Evolutionary conservation across 2,888 invertebrate genomes (phyloP).

Genomic region (Brachyptera risi): DNA sequence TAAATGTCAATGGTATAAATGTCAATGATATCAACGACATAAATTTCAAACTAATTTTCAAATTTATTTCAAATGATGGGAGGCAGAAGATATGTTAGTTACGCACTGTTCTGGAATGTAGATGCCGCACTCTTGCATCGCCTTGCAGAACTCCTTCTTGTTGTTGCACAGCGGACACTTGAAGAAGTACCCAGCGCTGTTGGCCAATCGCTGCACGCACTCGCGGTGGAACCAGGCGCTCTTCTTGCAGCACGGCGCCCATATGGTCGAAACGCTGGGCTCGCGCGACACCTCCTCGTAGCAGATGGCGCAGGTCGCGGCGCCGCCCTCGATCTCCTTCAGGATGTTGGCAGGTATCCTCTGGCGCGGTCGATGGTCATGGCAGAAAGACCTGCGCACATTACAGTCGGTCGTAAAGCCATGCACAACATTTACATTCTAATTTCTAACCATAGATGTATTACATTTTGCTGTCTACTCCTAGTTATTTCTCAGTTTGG

Average conservation of each 20-base stretch:
- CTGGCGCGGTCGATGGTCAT: conserved; percentile 55
- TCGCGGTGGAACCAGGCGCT: conserved; percentile 71
- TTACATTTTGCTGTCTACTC: no score
- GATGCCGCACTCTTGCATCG: conserved; percentile 63
- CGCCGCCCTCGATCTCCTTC: conserved; percentile 37
- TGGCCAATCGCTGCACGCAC: conserved; percentile 68
- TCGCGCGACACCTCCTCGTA: conserved; percentile 53
- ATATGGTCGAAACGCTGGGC: conserved; percentile 50
- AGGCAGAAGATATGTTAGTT: no score
- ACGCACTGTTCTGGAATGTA: conserved; percentile 74
- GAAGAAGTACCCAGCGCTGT: conserved; percentile 74
- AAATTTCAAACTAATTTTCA: no score
- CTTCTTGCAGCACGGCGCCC: conserved; percentile 71
- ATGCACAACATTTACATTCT: no score
- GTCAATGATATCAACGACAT: no score
- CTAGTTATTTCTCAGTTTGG: no score
- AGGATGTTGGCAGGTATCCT: conserved; percentile 43
- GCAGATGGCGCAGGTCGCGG: conserved; percentile 62
- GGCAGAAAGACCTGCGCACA: conserved; percentile 60
- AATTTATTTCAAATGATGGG: no score
- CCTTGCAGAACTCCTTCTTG: conserved; percentile 56
- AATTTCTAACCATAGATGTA: no score
- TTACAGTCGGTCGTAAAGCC: no score
- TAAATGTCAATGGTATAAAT: no score
- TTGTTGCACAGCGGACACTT: conserved; percentile 83